Evolutionary conservation across 2,113 vertebrate species (phyloP).

Genomic region (Chionodraco myersi): DNA sequence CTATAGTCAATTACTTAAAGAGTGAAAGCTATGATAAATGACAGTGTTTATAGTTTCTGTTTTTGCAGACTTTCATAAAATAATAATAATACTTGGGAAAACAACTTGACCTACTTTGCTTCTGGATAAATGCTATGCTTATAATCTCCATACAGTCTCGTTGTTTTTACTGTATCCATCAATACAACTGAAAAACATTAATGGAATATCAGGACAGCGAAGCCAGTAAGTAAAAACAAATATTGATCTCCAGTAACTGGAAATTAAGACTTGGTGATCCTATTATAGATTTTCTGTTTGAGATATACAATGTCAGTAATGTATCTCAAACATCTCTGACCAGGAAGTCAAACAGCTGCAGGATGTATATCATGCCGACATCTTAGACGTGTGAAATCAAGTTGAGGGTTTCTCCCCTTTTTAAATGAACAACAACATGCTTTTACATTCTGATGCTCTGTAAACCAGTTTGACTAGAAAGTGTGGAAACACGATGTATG

Average conservation of each 20-base stretch:
- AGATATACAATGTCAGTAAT: not conserved
- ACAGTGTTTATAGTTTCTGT: no score
- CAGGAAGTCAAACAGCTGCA: conserved; percentile 10
- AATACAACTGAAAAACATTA: no score
- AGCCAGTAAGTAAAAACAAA: not conserved
- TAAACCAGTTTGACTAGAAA: conserved; percentile 5
- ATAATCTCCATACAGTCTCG: no score
- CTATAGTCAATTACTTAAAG: no score
- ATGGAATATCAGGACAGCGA: not conserved
- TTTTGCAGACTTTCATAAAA: no score
- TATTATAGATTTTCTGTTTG: not conserved
- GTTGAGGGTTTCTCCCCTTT: not conserved
- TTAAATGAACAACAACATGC: not conserved
- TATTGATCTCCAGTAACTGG: not conserved
- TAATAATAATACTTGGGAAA: no score
- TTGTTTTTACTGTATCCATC: no score
- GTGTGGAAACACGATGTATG: not conserved
- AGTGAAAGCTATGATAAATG: no score
- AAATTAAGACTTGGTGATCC: not conserved
- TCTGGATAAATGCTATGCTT: no score
- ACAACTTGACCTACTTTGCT: no score
- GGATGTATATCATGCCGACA: not conserved
- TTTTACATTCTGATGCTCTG: not conserved
- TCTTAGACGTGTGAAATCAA: not conserved
- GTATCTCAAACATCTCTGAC: not conserved